Evolutionary conservation across 92 coral and sea anemone genomes (phyloP), one percentile per base, ranked within the genome.

Genomic region (Metridium senile): DNA sequence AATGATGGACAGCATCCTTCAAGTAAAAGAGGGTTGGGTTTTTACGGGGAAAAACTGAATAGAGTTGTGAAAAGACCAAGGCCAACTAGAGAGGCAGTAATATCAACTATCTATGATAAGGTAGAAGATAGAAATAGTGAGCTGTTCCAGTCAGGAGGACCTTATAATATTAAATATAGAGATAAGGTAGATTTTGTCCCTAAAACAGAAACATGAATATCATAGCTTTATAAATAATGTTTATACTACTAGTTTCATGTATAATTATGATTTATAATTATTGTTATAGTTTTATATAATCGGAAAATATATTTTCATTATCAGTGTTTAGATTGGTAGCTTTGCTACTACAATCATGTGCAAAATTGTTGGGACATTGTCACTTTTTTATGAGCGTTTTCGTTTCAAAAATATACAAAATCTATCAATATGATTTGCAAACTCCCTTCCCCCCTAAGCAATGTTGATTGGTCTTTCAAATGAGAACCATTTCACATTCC

Each of bases 11-110:
- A 93, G 76, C 53, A 72, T 47, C 99, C 99, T 51, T 75, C 72
- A 66, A 93, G 91, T 71, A 96, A 96, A 72, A 83, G 91, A 61
- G 99, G 99, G 23, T 75, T 96, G 16, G 99, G 99, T 1, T 96
- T 87, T 75, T 85, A 89, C 80, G 99, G 99, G 51, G 93, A 96
- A 66, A 96, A 96, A 70, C 68, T 96, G 58, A 82, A 87, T 11
- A 84, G 98, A 59, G 81, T 76, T 62, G 90, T 79, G 52, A 96
- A 96, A 53, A 88, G 90, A 76, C 59, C 85, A 72, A 83, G 90
- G 45, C 98, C 93, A 32, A 90, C 92, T 18, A 87, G 91, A 81
- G 88, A 89, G 59, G 89, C 90, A 33, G 84, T 89, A 35, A 96
- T 96, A 51, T 87, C 94, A 26, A 96, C 99, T 52, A 66, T 96